These are phyloP conservation scores for Littorina saxatilis DNA, from an alignment of 1,140 invertebrate species.

Conservation along the genomic window DNA sequence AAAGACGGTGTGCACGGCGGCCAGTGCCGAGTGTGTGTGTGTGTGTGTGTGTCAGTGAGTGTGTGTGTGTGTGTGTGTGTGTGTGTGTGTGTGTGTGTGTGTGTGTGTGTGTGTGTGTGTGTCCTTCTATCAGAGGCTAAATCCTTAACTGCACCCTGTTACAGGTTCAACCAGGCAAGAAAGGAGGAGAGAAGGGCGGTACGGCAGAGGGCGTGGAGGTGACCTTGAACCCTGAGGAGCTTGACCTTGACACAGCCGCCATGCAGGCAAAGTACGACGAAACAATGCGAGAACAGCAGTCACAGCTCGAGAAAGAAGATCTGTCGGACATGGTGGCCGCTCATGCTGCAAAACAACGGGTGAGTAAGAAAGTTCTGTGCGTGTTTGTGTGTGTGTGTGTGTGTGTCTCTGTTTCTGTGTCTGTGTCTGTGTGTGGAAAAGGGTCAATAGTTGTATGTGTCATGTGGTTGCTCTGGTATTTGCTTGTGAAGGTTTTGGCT, in stretches of 20 bases:
- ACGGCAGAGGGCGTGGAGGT: constrained; percentile 85
- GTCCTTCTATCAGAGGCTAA: too few relatives aligned
- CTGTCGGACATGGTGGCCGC: constrained; percentile 99
- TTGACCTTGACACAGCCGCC: constrained; percentile 94
- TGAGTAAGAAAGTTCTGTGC: constrained; percentile 38
- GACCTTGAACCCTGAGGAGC: constrained; percentile 96
- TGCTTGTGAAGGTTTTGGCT: background rate
- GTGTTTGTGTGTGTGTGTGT: background rate
- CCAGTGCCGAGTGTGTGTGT: too few relatives aligned
- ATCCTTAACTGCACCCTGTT: background rate
- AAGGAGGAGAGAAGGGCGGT: constrained; percentile 50
- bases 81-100: too few relatives aligned
- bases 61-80: too few relatives aligned
- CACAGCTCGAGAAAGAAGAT: constrained; percentile 93
- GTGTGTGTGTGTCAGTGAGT: too few relatives aligned
- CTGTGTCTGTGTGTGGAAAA: background rate
- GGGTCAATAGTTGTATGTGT: too few relatives aligned
- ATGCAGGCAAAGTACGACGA: constrained; percentile 98
- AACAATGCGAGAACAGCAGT: constrained; percentile 93
- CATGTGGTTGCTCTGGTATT: too few relatives aligned
- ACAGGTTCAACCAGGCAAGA: background rate
- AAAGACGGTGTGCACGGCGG: too few relatives aligned
- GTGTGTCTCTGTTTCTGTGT: too few relatives aligned
- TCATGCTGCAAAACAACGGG: constrained; percentile 92
- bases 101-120: too few relatives aligned